Percentiles rank a stretch among this genome's conserved stretches.
These are phyloP conservation scores for Chloroceryle inda DNA, from an alignment of 2,797 vertebrate species.

Conservation along the genomic window DNA sequence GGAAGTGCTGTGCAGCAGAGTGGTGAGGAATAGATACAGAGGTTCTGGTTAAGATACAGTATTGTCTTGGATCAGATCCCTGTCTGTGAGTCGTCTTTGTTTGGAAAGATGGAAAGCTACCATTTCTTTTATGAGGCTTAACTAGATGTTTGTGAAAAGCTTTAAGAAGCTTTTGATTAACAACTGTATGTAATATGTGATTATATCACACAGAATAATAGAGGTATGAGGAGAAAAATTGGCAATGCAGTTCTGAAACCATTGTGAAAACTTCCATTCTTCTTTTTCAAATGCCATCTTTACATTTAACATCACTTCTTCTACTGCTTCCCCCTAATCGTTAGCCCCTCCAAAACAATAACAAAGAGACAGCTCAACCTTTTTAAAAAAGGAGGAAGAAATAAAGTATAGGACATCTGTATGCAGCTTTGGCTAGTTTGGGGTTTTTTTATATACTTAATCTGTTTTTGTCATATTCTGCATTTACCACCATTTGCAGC, in stretches of 20 bases:
- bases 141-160: constrained; percentile 24
- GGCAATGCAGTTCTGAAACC: background rate
- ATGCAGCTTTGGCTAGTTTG: background rate
- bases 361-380: background rate
- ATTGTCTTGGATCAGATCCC: background rate
- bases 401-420: background rate
- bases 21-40: background rate
- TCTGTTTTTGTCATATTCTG: background rate
- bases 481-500: background rate
- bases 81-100: background rate
- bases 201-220: constrained; percentile 32
- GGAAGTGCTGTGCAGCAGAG: background rate
- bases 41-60: background rate
- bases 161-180: constrained; percentile 44
- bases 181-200: background rate
- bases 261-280: constrained; percentile 16
- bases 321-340: background rate
- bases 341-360: background rate
- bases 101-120: background rate
- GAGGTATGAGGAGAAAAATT: background rate
- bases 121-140: background rate
- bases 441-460: background rate
- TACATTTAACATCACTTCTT: background rate
- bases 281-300: background rate
- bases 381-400: background rate